A percentile compares a stretch with the other conserved stretches of the same genome.
phyloP scores from a whole-genome alignment of 2,113 vertebrate genomes.

The Ramphastos sulfuratus region DNA sequence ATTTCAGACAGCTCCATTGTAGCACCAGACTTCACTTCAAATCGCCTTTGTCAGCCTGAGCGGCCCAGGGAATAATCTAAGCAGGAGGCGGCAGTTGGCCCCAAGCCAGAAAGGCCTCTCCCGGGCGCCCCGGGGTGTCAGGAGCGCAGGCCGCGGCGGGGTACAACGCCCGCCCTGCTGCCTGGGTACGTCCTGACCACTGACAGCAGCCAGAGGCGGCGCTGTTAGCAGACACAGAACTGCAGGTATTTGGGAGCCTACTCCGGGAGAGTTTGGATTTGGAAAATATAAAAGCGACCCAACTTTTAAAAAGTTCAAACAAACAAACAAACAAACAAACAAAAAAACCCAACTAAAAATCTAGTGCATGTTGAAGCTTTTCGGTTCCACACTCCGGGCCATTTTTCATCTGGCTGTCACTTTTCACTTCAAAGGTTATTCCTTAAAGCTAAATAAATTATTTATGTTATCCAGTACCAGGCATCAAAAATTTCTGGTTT shows the following conservation, averaged over 20 bases:
- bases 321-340: no score
- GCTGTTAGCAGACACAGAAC: background rate
- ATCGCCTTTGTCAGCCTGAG: background rate
- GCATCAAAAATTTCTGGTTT: conserved; percentile 36
- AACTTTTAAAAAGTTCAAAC: background rate
- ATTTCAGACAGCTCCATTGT: background rate
- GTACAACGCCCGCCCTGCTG: accelerated
- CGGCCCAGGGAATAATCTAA: background rate
- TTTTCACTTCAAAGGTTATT: conserved; percentile 65
- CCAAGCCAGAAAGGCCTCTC: background rate
- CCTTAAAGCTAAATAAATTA: conserved; percentile 63
- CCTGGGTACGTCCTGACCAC: background rate
- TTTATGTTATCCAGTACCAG: conserved; percentile 55
- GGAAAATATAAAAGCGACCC: background rate
- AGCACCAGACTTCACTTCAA: background rate
- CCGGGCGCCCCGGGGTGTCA: accelerated
- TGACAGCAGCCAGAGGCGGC: background rate
- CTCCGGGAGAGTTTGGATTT: background rate
- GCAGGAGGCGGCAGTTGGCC: accelerated
- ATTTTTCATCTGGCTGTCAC: conserved; percentile 53
- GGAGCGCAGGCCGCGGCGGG: accelerated
- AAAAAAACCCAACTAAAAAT: background rate
- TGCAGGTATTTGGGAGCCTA: background rate
- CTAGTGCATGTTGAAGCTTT: conserved; percentile 26
- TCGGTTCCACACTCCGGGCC: conserved; percentile 15